Base-by-base conservation (phyloP, 2,113 vertebrate genomes). In the Melierax canorus region DNA sequence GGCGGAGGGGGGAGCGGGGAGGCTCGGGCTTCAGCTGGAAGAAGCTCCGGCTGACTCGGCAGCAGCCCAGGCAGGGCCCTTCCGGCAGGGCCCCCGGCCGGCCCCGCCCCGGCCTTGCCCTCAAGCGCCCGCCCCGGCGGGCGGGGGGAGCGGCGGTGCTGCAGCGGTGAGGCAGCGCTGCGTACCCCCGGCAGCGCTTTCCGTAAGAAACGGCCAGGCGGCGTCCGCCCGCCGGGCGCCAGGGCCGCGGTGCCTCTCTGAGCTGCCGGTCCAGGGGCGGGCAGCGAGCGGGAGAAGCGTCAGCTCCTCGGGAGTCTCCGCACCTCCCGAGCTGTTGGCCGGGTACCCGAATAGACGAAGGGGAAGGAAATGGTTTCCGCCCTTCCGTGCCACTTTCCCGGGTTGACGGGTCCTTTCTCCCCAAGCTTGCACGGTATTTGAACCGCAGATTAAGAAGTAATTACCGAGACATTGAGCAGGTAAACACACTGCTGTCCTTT, bases 401-500 rank as follows among this genome's bases (percentile, higher is more conserved):
- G 30, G 69, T 69, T n/a, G 34, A 50, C 59, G 17, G 41, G 51
- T 68, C 26, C 26, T 73, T 92, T 88, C 27, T 72, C 23, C 71
- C 19, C 29, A 79, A 62, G 92, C 58, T 50, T 63, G 32, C 27
- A 41, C 0, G 7, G 91, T 64, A 58, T 74, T 88, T 85, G 56
- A 46, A 60, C 59, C 80, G 34, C 30, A 91, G 93, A 83, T 95
- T 45, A 69, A 92, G 67, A 75, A 94, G 89, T 53, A 89, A 95
- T 85, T 85, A 69, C 50, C 16, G 4, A 71, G 77, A 72, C 46
- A 45, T 15, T 50, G n/a, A 96, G 84, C 36, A 83, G 75, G 79
- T 96, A 97, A 97, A 95, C 32, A n/a, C 34, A 86, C 6, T 77
- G 96, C 73, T 96, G 96, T 95, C 84, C 93, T 97, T 96, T 94